These are phyloP conservation scores for Phocoena sinus DNA, from an alignment of 2,113 vertebrate genomes.

Conservation along the genomic window DNA sequence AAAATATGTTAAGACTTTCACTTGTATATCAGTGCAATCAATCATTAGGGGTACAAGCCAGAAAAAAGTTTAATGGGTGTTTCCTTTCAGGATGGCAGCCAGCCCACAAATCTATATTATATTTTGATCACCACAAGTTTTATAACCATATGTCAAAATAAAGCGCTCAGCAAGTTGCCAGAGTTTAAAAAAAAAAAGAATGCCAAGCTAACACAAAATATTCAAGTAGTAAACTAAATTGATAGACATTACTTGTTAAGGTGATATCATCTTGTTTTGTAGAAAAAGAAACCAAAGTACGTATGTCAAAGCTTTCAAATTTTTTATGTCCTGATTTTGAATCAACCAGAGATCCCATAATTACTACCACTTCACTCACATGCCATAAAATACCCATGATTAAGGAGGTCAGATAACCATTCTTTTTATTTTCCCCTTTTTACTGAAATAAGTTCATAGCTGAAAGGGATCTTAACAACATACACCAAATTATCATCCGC, in stretches of 20 bases:
- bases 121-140: background rate
- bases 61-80: background rate
- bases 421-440: background rate
- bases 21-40: background rate
- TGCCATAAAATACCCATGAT: background rate
- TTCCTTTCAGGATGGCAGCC: constrained; percentile 1
- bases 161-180: background rate
- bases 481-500: background rate
- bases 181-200: background rate
- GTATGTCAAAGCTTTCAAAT: background rate
- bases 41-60: background rate
- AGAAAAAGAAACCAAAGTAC: background rate
- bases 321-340: constrained; percentile 28
- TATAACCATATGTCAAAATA: background rate
- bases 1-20: background rate
- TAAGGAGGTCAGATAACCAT: background rate
- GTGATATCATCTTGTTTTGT: background rate
- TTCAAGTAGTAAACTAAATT: background rate
- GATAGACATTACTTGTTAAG: background rate
- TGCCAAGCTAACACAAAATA: constrained; percentile 7
- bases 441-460: constrained; percentile 20
- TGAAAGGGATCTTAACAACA: constrained; percentile 9
- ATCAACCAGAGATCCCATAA: background rate
- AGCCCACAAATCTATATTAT: background rate
- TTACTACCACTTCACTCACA: background rate